A percentile compares a stretch with the other conserved stretches of the same genome.
phyloP scores from a whole-genome alignment of 2,888 invertebrate genomes.

The Conops quadrifasciatus region DNA sequence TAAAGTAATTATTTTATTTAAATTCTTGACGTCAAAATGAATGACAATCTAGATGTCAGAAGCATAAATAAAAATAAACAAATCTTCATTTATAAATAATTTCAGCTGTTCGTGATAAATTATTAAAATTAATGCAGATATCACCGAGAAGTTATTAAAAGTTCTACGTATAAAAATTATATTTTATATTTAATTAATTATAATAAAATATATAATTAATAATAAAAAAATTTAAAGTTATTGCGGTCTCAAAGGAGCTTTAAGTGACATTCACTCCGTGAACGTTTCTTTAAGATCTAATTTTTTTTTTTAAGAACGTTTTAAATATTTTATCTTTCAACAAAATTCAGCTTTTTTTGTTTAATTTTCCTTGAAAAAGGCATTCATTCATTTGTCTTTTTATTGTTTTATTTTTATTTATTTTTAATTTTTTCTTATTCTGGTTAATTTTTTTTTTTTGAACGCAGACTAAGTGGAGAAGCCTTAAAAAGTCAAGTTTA shows the following conservation, averaged over 20 bases:
- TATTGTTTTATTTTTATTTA: too few relatives aligned
- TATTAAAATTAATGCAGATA: not conserved
- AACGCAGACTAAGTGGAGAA: not conserved
- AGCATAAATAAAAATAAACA: not conserved
- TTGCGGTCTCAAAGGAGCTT: too few relatives aligned
- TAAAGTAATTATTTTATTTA: not conserved
- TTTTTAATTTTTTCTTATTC: not conserved
- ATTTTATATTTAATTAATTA: too few relatives aligned
- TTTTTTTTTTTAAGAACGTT: not conserved
- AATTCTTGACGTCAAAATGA: not conserved
- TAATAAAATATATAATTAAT: too few relatives aligned
- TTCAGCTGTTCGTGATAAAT: not conserved
- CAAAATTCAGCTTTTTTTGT: too few relatives aligned
- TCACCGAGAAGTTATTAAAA: too few relatives aligned
- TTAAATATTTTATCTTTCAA: not conserved
- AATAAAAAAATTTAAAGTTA: too few relatives aligned
- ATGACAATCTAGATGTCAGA: not conserved
- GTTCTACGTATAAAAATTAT: too few relatives aligned
- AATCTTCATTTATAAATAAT: not conserved
- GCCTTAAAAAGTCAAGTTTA: constrained; percentile 26
- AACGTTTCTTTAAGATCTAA: not conserved
- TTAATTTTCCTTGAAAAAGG: not conserved
- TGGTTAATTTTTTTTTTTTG: not conserved
- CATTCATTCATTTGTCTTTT: not conserved
- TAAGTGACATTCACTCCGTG: too few relatives aligned